Conservation (phyloP, 2,888 invertebrate genomes). For the Eristalis pertinax region DNA sequence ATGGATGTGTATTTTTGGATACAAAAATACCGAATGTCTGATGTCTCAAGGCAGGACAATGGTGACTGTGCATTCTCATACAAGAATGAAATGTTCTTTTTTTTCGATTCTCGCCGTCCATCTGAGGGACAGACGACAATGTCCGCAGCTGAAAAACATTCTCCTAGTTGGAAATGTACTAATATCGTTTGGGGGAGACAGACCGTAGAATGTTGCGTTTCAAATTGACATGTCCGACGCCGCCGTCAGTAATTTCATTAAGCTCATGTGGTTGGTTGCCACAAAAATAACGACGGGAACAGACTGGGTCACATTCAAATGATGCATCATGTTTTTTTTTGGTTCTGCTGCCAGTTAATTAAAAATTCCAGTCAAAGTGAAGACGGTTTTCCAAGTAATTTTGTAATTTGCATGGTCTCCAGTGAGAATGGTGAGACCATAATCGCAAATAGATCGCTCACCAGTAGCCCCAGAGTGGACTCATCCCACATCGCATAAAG, state of each 20-base stretch:
- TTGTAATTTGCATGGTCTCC: background rate
- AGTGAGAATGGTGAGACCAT: too few species aligned
- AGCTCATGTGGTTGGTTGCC: background rate
- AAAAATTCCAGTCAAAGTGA: background rate
- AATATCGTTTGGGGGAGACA: background rate
- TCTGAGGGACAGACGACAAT: background rate
- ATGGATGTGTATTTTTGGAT: conserved; percentile 3
- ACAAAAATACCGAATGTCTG: background rate
- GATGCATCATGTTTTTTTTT: background rate
- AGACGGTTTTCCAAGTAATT: background rate
- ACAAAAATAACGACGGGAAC: background rate
- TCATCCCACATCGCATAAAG: too few species aligned
- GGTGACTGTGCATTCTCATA: background rate
- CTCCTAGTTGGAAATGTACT: background rate
- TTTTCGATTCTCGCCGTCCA: background rate
- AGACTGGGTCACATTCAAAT: background rate
- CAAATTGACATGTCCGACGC: conserved; percentile 1
- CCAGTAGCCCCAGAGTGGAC: background rate
- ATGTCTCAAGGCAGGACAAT: conserved; percentile 9
- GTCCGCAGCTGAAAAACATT: background rate
- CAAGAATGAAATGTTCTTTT: background rate
- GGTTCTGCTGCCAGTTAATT: background rate
- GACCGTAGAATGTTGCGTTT: background rate
- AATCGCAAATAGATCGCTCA: too few species aligned
- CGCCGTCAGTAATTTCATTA: background rate